Percentiles rank a stretch among this genome's conserved stretches.
phyloP scores from a whole-genome alignment of 2,888 invertebrate genomes.

The Ectemnius continuus region DNA sequence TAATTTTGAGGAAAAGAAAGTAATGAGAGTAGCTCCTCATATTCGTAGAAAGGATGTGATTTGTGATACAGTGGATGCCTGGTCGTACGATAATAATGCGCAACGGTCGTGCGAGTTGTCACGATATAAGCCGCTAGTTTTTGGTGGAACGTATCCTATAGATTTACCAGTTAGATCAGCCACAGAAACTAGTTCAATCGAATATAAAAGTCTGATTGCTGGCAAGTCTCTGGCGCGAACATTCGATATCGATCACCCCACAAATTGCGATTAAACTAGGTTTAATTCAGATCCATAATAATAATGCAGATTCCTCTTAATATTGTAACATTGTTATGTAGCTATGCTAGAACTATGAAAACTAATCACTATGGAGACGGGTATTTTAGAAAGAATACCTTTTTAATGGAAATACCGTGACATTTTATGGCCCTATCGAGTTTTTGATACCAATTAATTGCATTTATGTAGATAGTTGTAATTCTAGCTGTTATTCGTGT shows the following conservation, averaged over 20 bases:
- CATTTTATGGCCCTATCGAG: background rate
- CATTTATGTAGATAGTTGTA: constrained; percentile 28
- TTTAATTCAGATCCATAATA: background rate
- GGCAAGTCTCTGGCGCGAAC: constrained; percentile 71
- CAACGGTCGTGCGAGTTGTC: constrained; percentile 46
- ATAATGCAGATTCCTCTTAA: background rate
- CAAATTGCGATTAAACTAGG: constrained; percentile 41
- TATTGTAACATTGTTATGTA: constrained; percentile 2
- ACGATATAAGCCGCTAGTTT: constrained; percentile 84
- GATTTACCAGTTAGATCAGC: constrained; percentile 82
- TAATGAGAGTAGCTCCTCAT: constrained; percentile 74
- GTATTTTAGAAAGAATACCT: too few relatives aligned
- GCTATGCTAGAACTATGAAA: background rate
- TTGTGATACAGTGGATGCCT: constrained; percentile 83
- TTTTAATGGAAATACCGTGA: too few relatives aligned
- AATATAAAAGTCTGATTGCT: constrained; percentile 31
- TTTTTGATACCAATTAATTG: constrained; percentile 34
- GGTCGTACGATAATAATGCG: constrained; percentile 75
- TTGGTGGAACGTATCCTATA: constrained; percentile 93
- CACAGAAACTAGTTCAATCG: constrained; percentile 27
- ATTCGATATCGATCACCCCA: constrained; percentile 80
- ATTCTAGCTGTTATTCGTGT: constrained; percentile 42
- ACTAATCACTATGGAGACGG: too few relatives aligned
- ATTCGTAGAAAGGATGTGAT: constrained; percentile 80
- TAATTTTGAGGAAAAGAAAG: constrained; percentile 74